Base-by-base conservation (phyloP, 2,113 vertebrate species). In the Phrynosoma blainvillii region DNA sequence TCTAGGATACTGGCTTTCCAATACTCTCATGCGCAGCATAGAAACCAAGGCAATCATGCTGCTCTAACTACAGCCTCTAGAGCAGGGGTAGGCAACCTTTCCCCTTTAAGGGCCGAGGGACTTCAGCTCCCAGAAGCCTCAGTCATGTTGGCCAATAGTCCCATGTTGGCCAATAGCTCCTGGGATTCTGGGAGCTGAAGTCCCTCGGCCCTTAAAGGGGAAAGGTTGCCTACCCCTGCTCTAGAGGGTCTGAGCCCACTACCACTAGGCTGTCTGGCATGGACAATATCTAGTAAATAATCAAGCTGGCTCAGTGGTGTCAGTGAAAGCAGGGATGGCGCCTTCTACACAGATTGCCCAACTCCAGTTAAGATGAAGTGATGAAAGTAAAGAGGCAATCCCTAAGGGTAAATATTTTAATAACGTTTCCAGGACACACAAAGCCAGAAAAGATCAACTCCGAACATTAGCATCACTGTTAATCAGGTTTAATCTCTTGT, bases 321-420 rank as follows among this genome's bases (percentile, higher is more conserved):
- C 77, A 56, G 6, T 79, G 8, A 56, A n/a, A 16, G n/a, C 77
- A 20, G 52, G 3, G 21, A 11, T 77, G 75, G 42, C 30, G 27
- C 74, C 75, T 88, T 94, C 88, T 90, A 84, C 90, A 79, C 86
- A 9, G 1, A 90, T 6, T 59, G 65, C 62, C 56, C 68, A 79
- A 87, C 73, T 85, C 76, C 89, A 90, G 89, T 70, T 91, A 88
- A 91, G 90, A 86, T 54, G 1, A 1, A 81, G 87, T 0, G 0
- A 42, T 36, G 36, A 90, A 85, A 74, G 89, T 74, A 92, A 90
- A 87, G 76, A 52, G 87, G 68, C 42, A 90, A 87, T 25, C 59
- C 90, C 90, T 91, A 83, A 20, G 71, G 77, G 90, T 5, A 9
- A 89, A 81, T 71, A 3, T 27, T 20, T 52, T 77, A 90, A 25